A percentile compares a stretch with the other conserved stretches of the same genome.
These are phyloP conservation scores for Peromyscus aztecus DNA, from an alignment of 2,797 vertebrate genomes.

Conservation along the genomic window DNA sequence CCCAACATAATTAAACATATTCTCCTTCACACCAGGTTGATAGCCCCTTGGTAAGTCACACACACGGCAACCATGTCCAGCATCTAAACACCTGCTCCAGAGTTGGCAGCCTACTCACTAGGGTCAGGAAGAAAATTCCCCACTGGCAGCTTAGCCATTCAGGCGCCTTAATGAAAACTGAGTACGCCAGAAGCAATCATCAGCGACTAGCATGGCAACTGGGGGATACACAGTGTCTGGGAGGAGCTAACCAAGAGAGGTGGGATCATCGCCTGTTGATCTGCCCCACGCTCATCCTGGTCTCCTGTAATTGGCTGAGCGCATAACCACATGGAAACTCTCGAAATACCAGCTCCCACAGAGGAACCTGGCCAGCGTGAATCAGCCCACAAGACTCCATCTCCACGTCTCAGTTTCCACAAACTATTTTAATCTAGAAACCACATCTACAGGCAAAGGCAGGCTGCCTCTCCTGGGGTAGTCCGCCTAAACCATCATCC, in stretches of 20 bases:
- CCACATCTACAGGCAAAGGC: conserved; percentile 28
- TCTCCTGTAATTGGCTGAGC: neutral
- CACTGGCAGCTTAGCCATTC: neutral
- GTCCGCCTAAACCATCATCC: neutral
- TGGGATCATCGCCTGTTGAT: neutral
- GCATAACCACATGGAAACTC: conserved; percentile 33
- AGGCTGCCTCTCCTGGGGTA: neutral
- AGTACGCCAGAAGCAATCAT: neutral
- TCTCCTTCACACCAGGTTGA: neutral
- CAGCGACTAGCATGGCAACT: conserved; percentile 11
- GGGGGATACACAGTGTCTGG: neutral
- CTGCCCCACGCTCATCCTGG: neutral
- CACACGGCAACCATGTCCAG: neutral
- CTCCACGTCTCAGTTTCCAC: conserved; percentile 19
- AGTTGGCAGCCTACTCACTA: neutral
- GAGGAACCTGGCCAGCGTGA: conserved; percentile 30
- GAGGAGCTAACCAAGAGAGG: neutral
- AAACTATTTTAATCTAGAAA: conserved; percentile 36
- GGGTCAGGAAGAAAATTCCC: conserved; percentile 50
- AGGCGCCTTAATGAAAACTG: neutral
- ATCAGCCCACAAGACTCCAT: neutral
- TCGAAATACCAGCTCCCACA: conserved; percentile 35
- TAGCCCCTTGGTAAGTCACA: neutral
- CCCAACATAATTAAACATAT: neutral
- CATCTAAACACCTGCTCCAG: conserved; percentile 36